Evolutionary conservation across 2,113 vertebrate genomes (phyloP).

Genomic region (Tor tambroides): DNA sequence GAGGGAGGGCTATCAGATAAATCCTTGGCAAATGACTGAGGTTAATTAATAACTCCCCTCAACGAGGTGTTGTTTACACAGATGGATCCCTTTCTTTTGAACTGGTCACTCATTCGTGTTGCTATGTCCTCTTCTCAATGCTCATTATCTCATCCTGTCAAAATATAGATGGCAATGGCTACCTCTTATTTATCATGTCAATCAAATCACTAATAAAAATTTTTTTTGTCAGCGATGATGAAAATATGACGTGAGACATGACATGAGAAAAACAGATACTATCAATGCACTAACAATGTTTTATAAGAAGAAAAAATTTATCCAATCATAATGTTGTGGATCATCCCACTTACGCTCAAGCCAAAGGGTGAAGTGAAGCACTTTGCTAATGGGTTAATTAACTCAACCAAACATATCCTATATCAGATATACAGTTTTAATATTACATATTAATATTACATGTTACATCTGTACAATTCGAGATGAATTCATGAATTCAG

Average conservation of each 20-base stretch:
- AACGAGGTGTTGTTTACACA: constrained; percentile 73
- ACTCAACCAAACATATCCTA: neutral
- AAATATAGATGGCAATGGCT: constrained; percentile 55
- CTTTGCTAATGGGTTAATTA: neutral
- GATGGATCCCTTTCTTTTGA: constrained; percentile 69
- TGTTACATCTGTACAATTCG: neutral
- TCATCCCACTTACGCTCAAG: neutral
- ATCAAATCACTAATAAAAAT: neutral
- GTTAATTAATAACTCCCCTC: constrained; percentile 70
- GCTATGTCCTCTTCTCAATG: constrained; percentile 66
- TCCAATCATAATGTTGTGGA: neutral
- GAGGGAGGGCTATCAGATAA: constrained; percentile 41
- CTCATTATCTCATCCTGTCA: constrained; percentile 64
- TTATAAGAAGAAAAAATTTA: neutral
- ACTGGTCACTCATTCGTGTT: constrained; percentile 61
- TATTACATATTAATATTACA: neutral
- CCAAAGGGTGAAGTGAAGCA: neutral
- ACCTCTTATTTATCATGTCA: neutral
- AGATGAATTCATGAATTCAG: too few species aligned
- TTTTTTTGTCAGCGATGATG: neutral
- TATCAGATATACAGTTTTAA: neutral
- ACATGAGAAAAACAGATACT: too few species aligned
- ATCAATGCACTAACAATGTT: neutral
- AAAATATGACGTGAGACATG: neutral
- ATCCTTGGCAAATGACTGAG: constrained; percentile 48